Evolutionary conservation across 1,140 invertebrate species (phyloP), one percentile per base, ranked within the genome.

Genomic region (Cydia pomonella): DNA sequence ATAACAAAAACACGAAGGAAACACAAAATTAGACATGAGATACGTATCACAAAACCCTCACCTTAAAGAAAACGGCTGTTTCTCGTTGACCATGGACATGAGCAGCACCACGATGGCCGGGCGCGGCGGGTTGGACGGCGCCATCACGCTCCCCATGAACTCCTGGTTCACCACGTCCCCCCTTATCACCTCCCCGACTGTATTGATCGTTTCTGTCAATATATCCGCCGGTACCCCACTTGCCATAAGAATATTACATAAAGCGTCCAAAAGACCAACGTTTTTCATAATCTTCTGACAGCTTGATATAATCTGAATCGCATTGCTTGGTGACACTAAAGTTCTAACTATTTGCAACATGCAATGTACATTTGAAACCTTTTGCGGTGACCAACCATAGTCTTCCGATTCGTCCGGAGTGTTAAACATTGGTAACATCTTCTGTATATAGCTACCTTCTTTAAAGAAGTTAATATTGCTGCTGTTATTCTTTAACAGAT

Each of bases 391-490:
- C 98, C 98, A 99, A 9, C 96, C 96, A 18, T 94, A 94, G 25
- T 97, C 96, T 47, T 97, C 96, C 1, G 94, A 84, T 76, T 97
- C 96, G 3, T 94, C 94, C n/a, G 94, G 95, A 33, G 97, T 94
- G 74, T 95, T 94, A 88, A 98, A 99, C 96, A 98, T 99, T 69
- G 96, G 97, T 3, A 97, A 93, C 79, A 99, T 93, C 78, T 95
- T 95, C 85, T 98, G 97, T 79, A 99, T 98, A 85, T 98, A 99
- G 87, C 96, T 97, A 71, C 97, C 98, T 95, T 99, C 99, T 94
- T 99, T 98, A 86, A 99, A 99, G 88, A 99, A 99, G 87, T 98
- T 99, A 87, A 99, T 98, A 94, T 99, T 99, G 76, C 98, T 99
- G 5, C 97, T 95, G 88, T 99, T 99, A 84, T 98, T 98, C 84